Conservation (phyloP, 2,888 invertebrate species). For the Aquatica leii region DNA sequence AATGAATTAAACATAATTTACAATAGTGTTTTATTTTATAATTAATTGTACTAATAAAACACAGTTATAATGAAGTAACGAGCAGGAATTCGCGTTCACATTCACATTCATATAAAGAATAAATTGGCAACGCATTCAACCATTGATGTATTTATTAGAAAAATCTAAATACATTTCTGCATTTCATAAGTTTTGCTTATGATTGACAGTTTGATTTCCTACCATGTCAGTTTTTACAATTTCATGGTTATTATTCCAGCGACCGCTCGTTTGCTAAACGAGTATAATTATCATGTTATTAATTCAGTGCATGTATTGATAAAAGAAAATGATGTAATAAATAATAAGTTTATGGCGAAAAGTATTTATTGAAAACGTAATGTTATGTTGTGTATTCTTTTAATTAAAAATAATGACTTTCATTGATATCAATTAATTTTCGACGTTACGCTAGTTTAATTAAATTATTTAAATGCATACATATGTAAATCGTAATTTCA, state of each 20-base stretch:
- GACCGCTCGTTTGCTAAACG: constrained; percentile 10
- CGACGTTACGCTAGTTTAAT: not conserved
- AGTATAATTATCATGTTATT: constrained; percentile 14
- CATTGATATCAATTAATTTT: not conserved
- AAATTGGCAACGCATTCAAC: too few species aligned
- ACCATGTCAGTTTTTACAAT: constrained; percentile 21
- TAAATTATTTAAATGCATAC: too few species aligned
- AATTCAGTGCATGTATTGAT: constrained; percentile 16
- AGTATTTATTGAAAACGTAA: too few species aligned
- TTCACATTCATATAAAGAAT: too few species aligned
- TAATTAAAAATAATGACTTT: too few species aligned
- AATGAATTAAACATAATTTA: too few species aligned
- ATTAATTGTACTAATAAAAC: too few species aligned
- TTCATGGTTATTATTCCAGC: constrained; percentile 24
- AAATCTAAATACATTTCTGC: constrained; percentile 8
- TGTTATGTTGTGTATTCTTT: too few species aligned
- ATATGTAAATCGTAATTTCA: constrained; percentile 7
- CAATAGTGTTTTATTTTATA: too few species aligned
- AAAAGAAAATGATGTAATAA: not conserved
- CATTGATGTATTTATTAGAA: constrained; percentile 26
- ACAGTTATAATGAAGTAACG: too few species aligned
- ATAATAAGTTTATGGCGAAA: not conserved
- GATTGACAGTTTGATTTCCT: constrained; percentile 26
- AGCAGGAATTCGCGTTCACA: too few species aligned
- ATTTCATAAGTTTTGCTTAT: constrained; percentile 14